Conservation (phyloP, 2,888 invertebrate species). For the Drosophila nigritarsus region DNA sequence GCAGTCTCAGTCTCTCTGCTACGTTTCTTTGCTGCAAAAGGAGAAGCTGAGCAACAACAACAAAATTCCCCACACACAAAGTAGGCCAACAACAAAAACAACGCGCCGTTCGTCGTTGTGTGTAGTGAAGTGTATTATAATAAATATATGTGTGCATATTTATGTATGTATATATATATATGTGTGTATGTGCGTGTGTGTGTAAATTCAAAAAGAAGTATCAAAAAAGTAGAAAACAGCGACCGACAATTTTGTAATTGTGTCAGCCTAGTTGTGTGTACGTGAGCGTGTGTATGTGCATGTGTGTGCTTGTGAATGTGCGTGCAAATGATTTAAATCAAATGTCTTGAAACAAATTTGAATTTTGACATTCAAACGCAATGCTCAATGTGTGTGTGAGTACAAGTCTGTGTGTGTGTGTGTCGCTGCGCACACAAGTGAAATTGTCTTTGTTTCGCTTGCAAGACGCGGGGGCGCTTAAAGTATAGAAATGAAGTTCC, state of each 20-base stretch:
- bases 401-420: slow-evolving; percentile 18
- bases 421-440: slow-evolving; percentile 52
- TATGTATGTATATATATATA: slow-evolving; percentile 10
- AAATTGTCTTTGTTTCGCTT: slow-evolving; percentile 76
- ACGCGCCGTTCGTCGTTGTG: slow-evolving; percentile 53
- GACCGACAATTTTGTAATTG: slow-evolving; percentile 71
- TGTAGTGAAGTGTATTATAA: slow-evolving; percentile 62
- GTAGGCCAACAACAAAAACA: slow-evolving; percentile 80
- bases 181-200: slow-evolving; percentile 18
- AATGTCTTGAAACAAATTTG: slow-evolving; percentile 52
- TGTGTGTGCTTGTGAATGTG: slow-evolving; percentile 15
- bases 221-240: slow-evolving; percentile 63
- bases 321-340: slow-evolving; percentile 63
- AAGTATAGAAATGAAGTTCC: slow-evolving; percentile 68
- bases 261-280: slow-evolving; percentile 56
- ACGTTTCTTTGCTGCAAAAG: slow-evolving; percentile 61
- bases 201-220: slow-evolving; percentile 52
- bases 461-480: slow-evolving; percentile 43
- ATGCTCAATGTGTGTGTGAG: slow-evolving; percentile 33
- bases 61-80: slow-evolving; percentile 73
- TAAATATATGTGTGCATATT: slow-evolving; percentile 32
- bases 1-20: slow-evolving; percentile 32
- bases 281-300: slow-evolving; percentile 13
- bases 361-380: slow-evolving; percentile 63
- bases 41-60: slow-evolving; percentile 62